These are phyloP conservation scores for Acromyrmex heyeri DNA, from an alignment of 1,140 invertebrate genomes.

Conservation along the genomic window DNA sequence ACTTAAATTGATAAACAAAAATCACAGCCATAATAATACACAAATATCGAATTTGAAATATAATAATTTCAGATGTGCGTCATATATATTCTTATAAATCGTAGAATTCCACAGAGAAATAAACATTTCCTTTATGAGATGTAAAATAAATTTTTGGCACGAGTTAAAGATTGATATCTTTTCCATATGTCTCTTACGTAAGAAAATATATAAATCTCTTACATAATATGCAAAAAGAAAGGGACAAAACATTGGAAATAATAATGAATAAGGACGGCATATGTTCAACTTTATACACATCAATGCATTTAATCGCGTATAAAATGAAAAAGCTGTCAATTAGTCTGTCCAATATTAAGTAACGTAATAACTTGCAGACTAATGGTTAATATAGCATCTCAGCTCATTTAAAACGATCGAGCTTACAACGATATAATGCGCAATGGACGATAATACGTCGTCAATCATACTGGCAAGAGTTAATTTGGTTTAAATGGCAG, in stretches of 20 bases:
- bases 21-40: background rate
- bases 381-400: constrained; percentile 4
- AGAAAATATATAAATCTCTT: background rate
- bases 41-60: background rate
- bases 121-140: background rate
- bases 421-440: constrained; percentile 21
- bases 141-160: too few species aligned
- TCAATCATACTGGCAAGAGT: constrained; percentile 46
- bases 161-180: background rate
- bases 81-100: background rate
- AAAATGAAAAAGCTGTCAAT: background rate
- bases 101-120: background rate
- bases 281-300: background rate
- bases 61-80: background rate
- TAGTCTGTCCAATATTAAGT: constrained; percentile 10
- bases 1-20: background rate
- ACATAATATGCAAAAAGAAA: background rate
- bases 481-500: constrained; percentile 57
- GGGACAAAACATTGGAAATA: background rate
- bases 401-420: background rate
- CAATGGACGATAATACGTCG: constrained; percentile 39
- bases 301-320: background rate
- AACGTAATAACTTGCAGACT: background rate
- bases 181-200: background rate
- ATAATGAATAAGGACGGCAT: background rate